Percentiles rank a stretch among this genome's conserved stretches.
Evolutionary conservation across 2,888 invertebrate genomes (phyloP).

Genomic region (Copidosoma aretas): DNA sequence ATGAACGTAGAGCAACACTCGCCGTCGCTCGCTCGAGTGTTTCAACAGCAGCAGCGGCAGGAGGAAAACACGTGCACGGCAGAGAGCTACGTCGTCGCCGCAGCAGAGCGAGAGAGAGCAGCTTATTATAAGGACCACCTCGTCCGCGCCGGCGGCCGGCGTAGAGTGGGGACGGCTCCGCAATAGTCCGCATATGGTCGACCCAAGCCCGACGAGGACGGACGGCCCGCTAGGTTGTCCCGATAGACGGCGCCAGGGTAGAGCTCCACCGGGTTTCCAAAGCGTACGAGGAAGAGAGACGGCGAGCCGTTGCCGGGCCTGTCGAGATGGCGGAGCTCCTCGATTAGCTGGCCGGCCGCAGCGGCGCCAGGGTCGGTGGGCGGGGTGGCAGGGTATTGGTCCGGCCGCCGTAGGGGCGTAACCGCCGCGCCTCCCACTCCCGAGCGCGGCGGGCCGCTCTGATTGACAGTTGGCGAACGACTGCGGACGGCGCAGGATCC

Average conservation of each 20-base stretch:
- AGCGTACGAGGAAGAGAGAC: conserved; percentile 30
- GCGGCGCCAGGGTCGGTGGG: conserved; percentile 52
- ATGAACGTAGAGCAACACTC: background rate
- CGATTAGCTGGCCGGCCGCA: conserved; percentile 49
- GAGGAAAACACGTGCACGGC: conserved; percentile 34
- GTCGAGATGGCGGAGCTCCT: conserved; percentile 45
- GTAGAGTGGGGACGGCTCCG: background rate
- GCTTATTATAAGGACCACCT: background rate
- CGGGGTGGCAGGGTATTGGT: conserved; percentile 55
- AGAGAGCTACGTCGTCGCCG: background rate
- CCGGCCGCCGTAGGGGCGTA: conserved; percentile 54
- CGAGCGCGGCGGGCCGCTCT: conserved; percentile 63
- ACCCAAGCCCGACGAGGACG: background rate
- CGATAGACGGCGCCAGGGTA: conserved; percentile 1
- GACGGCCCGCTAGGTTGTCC: background rate
- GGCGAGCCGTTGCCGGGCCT: conserved; percentile 1
- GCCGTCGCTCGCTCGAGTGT: background rate
- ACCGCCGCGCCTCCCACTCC: conserved; percentile 67
- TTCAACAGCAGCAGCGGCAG: background rate
- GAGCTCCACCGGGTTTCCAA: conserved; percentile 6
- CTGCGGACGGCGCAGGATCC: conserved; percentile 71
- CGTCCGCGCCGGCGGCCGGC: conserved; percentile 1
- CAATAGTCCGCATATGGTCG: background rate
- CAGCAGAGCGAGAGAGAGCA: too few species aligned
- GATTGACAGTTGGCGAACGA: conserved; percentile 74